Conservation (phyloP, 2,797 vertebrate genomes). For the Molossus molossus region DNA sequence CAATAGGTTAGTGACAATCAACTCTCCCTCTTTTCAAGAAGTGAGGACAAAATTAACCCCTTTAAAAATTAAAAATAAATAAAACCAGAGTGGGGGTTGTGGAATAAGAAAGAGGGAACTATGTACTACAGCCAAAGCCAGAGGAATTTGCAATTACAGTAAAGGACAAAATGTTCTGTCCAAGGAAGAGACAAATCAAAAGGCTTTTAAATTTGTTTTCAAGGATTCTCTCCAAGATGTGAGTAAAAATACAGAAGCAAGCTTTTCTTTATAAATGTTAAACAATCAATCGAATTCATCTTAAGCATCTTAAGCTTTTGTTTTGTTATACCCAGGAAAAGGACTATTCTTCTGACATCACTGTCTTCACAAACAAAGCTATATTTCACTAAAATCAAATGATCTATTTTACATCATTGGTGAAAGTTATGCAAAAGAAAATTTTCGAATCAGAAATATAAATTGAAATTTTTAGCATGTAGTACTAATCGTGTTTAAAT, state of each 20-base stretch:
- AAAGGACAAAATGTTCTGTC: constrained; percentile 78
- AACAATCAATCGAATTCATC: constrained; percentile 47
- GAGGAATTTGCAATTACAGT: constrained; percentile 71
- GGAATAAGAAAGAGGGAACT: constrained; percentile 59
- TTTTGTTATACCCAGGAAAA: constrained; percentile 54
- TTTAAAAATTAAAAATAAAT: constrained; percentile 68
- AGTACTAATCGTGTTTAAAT: constrained; percentile 1
- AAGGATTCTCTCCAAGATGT: constrained; percentile 66
- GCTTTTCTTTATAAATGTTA: constrained; percentile 57
- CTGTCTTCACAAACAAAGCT: constrained; percentile 11
- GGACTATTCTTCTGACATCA: neutral
- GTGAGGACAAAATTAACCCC: constrained; percentile 60
- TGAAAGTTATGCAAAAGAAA: constrained; percentile 46
- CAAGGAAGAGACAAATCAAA: constrained; percentile 71
- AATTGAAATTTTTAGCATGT: neutral
- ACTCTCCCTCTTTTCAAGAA: constrained; percentile 52
- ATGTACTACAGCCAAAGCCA: constrained; percentile 29
- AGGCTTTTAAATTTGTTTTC: constrained; percentile 68
- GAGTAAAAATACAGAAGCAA: constrained; percentile 46
- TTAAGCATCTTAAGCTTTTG: constrained; percentile 45
- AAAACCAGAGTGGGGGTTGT: constrained; percentile 21
- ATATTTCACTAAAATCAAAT: constrained; percentile 31
- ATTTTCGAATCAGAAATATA: neutral
- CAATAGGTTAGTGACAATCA: constrained; percentile 3
- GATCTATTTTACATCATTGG: neutral